A percentile compares a stretch with the other conserved stretches of the same genome.
Conservation (phyloP, 2,888 invertebrate species). For the Ferrisia virgata region DNA sequence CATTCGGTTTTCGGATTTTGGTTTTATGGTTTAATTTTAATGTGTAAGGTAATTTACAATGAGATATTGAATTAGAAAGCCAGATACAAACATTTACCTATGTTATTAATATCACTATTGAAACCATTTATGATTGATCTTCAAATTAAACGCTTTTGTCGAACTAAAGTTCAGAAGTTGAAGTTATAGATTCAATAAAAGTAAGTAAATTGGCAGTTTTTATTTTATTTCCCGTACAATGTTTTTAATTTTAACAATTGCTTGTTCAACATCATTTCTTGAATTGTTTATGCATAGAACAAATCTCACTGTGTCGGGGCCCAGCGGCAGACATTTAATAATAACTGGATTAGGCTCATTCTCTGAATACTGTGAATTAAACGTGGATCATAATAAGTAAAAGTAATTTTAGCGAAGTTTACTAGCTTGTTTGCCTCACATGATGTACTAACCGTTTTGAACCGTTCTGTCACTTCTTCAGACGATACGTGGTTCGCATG, state of each 20-base stretch:
- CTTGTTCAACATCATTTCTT: background rate
- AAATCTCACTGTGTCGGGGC: background rate
- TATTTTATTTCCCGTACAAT: background rate
- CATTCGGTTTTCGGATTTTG: no score
- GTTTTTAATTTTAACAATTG: constrained; percentile 21
- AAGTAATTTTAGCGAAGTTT: background rate
- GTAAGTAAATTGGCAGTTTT: background rate
- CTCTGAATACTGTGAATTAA: background rate
- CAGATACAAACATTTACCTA: no score
- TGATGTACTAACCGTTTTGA: constrained; percentile 54
- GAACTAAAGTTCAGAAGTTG: no score
- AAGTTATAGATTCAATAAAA: background rate
- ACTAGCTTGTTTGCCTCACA: background rate
- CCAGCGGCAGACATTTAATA: background rate
- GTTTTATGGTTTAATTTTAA: no score
- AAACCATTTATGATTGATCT: no score
- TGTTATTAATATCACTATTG: no score
- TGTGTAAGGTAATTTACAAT: no score
- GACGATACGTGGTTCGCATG: constrained; percentile 58
- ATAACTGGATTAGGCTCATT: background rate
- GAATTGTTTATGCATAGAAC: constrained; percentile 22
- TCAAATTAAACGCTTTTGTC: no score
- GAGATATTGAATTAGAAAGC: no score
- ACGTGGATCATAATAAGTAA: background rate
- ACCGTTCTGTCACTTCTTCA: constrained; percentile 58